phyloP scores from a whole-genome alignment of 2,888 invertebrate genomes.

The Rambutsinella grinnellia region DNA sequence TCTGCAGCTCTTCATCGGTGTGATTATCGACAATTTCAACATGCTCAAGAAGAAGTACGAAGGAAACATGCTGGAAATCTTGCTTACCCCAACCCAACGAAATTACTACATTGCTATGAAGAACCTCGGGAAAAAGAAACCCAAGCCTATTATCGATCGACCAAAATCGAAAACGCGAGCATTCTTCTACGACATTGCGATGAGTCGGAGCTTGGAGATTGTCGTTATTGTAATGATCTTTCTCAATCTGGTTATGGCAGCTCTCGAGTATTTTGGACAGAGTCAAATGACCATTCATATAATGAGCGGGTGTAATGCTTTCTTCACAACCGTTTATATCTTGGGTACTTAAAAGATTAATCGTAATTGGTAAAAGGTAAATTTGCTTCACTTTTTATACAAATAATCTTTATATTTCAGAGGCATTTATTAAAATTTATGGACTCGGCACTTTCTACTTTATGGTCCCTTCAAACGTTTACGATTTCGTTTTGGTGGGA shows the following conservation, averaged over 20 bases:
- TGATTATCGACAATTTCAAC: constrained; percentile 98
- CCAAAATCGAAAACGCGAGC: constrained; percentile 89
- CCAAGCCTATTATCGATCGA: constrained; percentile 95
- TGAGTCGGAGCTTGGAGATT: constrained; percentile 94
- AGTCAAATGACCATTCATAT: constrained; percentile 90
- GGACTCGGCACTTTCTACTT: constrained; percentile 95
- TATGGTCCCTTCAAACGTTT: constrained; percentile 95
- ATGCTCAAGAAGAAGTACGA: constrained; percentile 99
- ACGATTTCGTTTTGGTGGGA: constrained; percentile 92
- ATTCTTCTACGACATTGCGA: constrained; percentile 95
- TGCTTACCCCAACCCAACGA: constrained; percentile 95
- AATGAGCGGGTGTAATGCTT: constrained; percentile 93
- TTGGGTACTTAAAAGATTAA: constrained; percentile 78
- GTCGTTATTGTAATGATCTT: constrained; percentile 95
- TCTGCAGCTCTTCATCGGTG: constrained; percentile 96
- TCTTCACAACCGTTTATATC: constrained; percentile 94
- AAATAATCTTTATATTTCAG: too few species aligned
- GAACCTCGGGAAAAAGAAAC: constrained; percentile 94
- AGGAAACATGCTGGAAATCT: constrained; percentile 96
- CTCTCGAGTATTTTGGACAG: constrained; percentile 93
- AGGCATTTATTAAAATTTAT: constrained; percentile 93
- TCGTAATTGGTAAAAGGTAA: too few species aligned
- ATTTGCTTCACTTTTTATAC: too few species aligned
- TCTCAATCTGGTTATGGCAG: constrained; percentile 96
- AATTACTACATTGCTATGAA: constrained; percentile 98